Evolutionary conservation across 1,140 invertebrate species (phyloP).

Genomic region (Hypsibius dujardini): DNA sequence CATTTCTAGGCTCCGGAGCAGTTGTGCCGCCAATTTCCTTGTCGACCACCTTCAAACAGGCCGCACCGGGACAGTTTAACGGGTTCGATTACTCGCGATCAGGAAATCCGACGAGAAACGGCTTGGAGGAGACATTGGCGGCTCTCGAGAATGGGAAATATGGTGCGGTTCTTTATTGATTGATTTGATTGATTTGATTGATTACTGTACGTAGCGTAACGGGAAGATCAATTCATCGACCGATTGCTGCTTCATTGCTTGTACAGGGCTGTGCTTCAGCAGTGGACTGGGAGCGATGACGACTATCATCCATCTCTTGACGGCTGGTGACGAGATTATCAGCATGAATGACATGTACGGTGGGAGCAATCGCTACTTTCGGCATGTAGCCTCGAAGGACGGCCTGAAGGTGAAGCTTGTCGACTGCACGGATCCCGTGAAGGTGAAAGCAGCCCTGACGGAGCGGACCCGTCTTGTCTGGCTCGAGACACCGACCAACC

Average conservation of each 20-base stretch:
- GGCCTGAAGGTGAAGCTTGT: constrained; percentile 58
- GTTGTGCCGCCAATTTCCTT: constrained; percentile 77
- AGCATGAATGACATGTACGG: constrained; percentile 87
- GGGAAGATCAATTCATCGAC: no score
- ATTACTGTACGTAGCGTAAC: neutral
- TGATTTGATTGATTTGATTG: constrained; percentile 15
- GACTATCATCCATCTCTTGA: constrained; percentile 52
- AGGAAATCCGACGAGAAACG: constrained; percentile 80
- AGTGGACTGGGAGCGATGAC: constrained; percentile 74
- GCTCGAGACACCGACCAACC: constrained; percentile 97
- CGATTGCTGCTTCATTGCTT: constrained; percentile 16
- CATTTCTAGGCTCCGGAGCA: constrained; percentile 33
- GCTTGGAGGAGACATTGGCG: constrained; percentile 72
- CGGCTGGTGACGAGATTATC: constrained; percentile 70
- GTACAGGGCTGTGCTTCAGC: constrained; percentile 50
- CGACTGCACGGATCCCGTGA: constrained; percentile 52
- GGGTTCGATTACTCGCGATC: constrained; percentile 77
- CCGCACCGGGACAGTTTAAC: constrained; percentile 56
- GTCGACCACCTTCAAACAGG: constrained; percentile 83
- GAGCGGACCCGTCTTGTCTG: constrained; percentile 81
- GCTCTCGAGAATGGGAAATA: constrained; percentile 72
- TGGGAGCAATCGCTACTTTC: constrained; percentile 51
- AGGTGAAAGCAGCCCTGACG: constrained; percentile 50
- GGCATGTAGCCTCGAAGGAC: constrained; percentile 43
- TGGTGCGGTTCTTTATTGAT: constrained; percentile 35